Conservation (phyloP, 37 sponge, comb jelly and placozoan genomes). For the Spongilla lacustris region DNA sequence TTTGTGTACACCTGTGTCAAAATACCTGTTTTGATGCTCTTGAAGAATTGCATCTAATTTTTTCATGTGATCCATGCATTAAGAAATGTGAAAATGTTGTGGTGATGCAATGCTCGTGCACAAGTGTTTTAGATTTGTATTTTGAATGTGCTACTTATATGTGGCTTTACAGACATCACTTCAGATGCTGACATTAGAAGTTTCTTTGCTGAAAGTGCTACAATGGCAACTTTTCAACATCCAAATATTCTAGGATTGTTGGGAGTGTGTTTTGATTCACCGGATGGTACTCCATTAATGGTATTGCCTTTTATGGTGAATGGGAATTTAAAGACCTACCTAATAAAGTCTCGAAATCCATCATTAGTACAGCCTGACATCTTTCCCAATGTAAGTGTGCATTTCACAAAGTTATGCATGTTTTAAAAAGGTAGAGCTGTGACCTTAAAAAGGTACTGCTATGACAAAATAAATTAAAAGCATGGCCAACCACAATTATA, state of each 20-base stretch:
- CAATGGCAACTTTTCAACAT: constrained; percentile 23
- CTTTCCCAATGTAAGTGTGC: neutral
- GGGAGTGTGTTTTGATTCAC: constrained; percentile 38
- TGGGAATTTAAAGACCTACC: constrained; percentile 23
- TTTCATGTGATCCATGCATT: too few species aligned
- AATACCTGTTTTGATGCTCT: too few species aligned
- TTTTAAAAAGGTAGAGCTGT: neutral
- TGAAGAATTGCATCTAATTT: too few species aligned
- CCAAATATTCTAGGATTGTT: constrained; percentile 25
- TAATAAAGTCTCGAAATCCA: neutral
- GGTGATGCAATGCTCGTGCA: too few species aligned
- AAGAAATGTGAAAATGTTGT: too few species aligned
- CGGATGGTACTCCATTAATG: constrained; percentile 18
- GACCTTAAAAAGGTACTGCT: neutral
- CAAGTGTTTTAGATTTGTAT: too few species aligned
- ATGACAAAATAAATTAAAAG: too few species aligned
- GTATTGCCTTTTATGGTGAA: constrained; percentile 35
- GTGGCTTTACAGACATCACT: neutral
- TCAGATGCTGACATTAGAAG: neutral
- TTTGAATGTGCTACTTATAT: neutral
- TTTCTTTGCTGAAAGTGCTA: constrained; percentile 27
- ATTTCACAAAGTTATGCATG: neutral
- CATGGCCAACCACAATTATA: too few species aligned
- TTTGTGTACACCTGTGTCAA: too few species aligned
- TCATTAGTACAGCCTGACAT: neutral